Conservation (phyloP, 2,797 vertebrate genomes). For the Pseudochromis fuscus region DNA sequence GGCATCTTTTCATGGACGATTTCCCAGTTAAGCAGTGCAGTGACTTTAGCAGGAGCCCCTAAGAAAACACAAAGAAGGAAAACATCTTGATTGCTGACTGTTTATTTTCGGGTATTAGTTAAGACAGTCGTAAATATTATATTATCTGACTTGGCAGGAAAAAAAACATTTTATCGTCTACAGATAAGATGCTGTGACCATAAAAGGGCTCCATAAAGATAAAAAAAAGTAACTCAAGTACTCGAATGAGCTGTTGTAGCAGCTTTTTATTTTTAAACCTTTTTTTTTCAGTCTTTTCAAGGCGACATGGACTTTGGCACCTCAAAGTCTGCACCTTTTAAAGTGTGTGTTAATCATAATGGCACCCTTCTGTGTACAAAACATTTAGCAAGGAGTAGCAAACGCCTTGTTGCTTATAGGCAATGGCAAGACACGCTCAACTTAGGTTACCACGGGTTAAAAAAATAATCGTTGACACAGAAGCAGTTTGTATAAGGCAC, state of each 20-base stretch:
- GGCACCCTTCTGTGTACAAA: slow-evolving; percentile 76
- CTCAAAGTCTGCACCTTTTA: slow-evolving; percentile 54
- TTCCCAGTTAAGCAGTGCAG: slow-evolving; percentile 81
- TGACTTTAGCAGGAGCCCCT: slow-evolving; percentile 43
- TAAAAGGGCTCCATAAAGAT: slow-evolving; percentile 17
- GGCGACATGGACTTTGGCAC: slow-evolving; percentile 53
- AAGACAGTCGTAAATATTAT: background rate
- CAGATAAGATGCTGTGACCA: slow-evolving; percentile 22
- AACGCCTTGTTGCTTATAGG: slow-evolving; percentile 40
- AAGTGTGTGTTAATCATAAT: slow-evolving; percentile 66
- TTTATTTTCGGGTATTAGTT: background rate
- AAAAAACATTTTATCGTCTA: background rate
- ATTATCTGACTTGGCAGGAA: background rate
- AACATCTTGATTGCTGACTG: background rate
- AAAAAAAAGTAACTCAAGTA: slow-evolving; percentile 9
- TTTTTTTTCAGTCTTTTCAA: too few relatives aligned
- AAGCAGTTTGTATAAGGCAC: slow-evolving; percentile 71
- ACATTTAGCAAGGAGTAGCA: slow-evolving; percentile 57
- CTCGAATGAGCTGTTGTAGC: slow-evolving; percentile 16
- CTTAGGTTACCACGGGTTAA: slow-evolving; percentile 70
- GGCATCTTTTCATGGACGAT: slow-evolving; percentile 88
- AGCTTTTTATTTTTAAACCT: slow-evolving; percentile 12
- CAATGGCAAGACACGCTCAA: slow-evolving; percentile 58
- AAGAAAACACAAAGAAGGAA: background rate
- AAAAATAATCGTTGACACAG: slow-evolving; percentile 39